phyloP scores from a whole-genome alignment of 2,797 vertebrate genomes.

The Labroides dimidiatus region DNA sequence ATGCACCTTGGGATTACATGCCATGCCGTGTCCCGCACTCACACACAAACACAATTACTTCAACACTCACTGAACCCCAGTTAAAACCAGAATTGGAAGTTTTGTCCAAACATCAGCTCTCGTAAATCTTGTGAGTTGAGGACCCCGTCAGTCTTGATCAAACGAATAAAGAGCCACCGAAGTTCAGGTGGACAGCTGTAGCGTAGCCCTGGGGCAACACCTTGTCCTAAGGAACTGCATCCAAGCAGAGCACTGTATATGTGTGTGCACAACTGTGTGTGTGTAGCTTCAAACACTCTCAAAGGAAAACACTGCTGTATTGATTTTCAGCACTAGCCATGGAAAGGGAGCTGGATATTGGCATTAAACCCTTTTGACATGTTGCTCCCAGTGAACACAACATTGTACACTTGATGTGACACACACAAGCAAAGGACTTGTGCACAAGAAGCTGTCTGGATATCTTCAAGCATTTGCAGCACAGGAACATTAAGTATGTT shows the following conservation, averaged over 20 bases:
- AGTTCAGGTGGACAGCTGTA: conserved; percentile 66
- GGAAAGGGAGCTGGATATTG: conserved; percentile 72
- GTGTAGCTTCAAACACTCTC: conserved; percentile 52
- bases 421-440: conserved; percentile 50
- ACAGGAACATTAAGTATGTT: conserved; percentile 17
- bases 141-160: conserved; percentile 75
- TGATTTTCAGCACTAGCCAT: conserved; percentile 71
- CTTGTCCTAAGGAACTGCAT: conserved; percentile 44
- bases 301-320: conserved; percentile 67
- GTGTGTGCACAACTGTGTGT: conserved; percentile 28
- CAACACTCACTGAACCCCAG: conserved; percentile 17
- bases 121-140: conserved; percentile 55
- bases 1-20: conserved; percentile 6
- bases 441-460: conserved; percentile 26
- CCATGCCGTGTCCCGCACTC: background rate
- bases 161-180: conserved; percentile 67
- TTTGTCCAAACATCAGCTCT: conserved; percentile 44
- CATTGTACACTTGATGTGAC: conserved; percentile 63
- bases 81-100: conserved; percentile 46
- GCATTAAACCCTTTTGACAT: conserved; percentile 82
- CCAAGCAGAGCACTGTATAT: conserved; percentile 51
- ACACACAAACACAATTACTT: conserved; percentile 16
- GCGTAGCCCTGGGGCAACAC: conserved; percentile 63
- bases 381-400: conserved; percentile 67
- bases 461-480: conserved; percentile 38